Percentiles rank a stretch among this genome's conserved stretches.
phyloP scores from a whole-genome alignment of 1,140 invertebrate genomes.

The Odontomachus brunneus region DNA sequence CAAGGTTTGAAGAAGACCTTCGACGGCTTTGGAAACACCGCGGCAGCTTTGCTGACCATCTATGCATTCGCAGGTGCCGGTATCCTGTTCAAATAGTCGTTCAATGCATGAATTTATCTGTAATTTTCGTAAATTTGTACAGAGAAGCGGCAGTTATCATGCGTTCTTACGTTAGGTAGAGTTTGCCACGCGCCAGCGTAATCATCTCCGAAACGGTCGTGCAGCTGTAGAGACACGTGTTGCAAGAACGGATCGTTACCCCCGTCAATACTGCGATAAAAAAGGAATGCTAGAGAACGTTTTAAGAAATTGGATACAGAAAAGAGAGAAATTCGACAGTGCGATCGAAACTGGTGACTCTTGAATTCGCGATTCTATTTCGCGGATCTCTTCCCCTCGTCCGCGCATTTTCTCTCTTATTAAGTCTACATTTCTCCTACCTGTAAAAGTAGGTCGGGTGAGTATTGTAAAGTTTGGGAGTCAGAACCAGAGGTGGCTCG shows the following conservation, averaged over 20 bases:
- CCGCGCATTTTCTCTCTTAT: not conserved
- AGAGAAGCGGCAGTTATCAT: not conserved
- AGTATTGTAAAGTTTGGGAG: conserved; percentile 85
- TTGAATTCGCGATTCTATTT: not conserved
- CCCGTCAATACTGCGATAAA: conserved; percentile 75
- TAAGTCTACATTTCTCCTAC: conserved; percentile 64
- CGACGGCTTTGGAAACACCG: conserved; percentile 77
- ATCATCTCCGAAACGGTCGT: conserved; percentile 80
- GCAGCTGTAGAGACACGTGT: conserved; percentile 77
- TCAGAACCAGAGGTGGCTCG: conserved; percentile 86
- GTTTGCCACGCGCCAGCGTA: conserved; percentile 80
- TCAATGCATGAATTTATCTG: not conserved
- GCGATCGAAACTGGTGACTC: not conserved
- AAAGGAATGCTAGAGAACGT: not conserved
- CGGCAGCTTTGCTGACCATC: conserved; percentile 81
- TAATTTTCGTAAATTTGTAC: not conserved
- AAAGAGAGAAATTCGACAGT: not conserved
- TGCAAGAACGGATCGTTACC: conserved; percentile 76
- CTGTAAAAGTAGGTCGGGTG: conserved; percentile 86
- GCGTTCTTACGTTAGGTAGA: conserved; percentile 75
- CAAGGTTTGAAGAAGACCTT: conserved; percentile 80
- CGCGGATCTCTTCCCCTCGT: not conserved
- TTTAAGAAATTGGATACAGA: not conserved
- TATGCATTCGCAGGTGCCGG: conserved; percentile 78
- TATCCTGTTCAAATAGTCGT: conserved; percentile 76